These are phyloP conservation scores for Myripristis jacobus DNA, from an alignment of 2,797 vertebrate species.

Conservation along the genomic window DNA sequence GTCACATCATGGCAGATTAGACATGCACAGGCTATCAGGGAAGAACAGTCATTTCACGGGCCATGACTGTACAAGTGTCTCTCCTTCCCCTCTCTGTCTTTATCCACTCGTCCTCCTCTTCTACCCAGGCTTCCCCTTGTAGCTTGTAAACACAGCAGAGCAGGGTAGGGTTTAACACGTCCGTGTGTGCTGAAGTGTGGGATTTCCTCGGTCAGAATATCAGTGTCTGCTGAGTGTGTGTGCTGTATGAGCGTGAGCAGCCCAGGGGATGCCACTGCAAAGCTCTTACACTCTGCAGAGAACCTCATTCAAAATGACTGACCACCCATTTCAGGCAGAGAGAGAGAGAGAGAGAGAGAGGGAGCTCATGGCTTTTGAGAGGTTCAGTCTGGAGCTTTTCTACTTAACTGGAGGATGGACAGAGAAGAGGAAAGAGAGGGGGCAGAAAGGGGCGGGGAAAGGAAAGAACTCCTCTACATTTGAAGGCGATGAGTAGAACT, in stretches of 20 bases:
- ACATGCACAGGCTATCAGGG: constrained; percentile 10
- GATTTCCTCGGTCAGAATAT: constrained; percentile 8
- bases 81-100: constrained; percentile 2
- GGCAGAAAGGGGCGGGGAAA: no score
- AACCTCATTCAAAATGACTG: not conserved
- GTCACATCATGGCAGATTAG: constrained; percentile 22
- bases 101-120: not conserved
- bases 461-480: no score
- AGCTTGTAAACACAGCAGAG: not conserved
- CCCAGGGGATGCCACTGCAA: not conserved
- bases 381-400: constrained; percentile 62
- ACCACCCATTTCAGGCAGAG: not conserved
- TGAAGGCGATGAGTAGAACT: no score
- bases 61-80: constrained; percentile 7
- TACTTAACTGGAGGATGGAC: constrained; percentile 63
- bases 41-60: constrained; percentile 1
- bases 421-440: constrained; percentile 26
- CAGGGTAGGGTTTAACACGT: not conserved
- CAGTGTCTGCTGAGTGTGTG: not conserved
- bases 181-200: not conserved
- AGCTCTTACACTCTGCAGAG: not conserved
- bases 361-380: constrained; percentile 63
- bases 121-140: not conserved
- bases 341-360: constrained; percentile 27
- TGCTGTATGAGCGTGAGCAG: not conserved